Conservation (phyloP, 2,113 vertebrate genomes). For the Tursiops truncatus region DNA sequence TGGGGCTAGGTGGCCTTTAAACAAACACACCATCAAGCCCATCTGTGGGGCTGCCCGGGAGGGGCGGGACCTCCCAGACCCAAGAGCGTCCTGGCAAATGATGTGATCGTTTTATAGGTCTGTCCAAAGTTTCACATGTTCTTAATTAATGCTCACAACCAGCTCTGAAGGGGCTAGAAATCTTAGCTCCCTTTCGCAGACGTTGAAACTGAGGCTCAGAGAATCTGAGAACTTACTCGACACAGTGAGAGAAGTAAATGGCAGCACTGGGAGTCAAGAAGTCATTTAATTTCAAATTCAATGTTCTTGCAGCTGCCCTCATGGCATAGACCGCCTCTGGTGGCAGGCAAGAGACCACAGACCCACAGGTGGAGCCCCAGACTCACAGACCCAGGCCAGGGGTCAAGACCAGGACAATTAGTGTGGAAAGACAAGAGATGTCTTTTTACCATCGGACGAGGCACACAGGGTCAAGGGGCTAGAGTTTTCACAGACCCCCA, state of each 20-base stretch:
- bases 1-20: not conserved
- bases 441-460: not conserved
- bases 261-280: not conserved
- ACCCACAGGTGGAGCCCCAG: not conserved
- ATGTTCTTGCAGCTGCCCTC: not conserved
- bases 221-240: not conserved
- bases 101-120: not conserved
- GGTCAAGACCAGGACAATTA: not conserved
- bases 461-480: not conserved
- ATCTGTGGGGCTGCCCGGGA: not conserved
- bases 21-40: not conserved
- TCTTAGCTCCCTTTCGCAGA: not conserved
- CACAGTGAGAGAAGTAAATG: not conserved
- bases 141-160: not conserved
- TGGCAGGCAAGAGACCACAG: not conserved
- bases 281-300: not conserved
- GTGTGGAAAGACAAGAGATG: not conserved
- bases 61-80: not conserved
- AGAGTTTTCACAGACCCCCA: not conserved
- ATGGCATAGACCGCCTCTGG: not conserved
- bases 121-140: not conserved
- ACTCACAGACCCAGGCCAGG: not conserved
- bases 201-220: not conserved
- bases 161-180: not conserved
- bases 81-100: not conserved